Base-by-base conservation (phyloP, 2,888 invertebrate genomes). In the Tigriopus californicus region DNA sequence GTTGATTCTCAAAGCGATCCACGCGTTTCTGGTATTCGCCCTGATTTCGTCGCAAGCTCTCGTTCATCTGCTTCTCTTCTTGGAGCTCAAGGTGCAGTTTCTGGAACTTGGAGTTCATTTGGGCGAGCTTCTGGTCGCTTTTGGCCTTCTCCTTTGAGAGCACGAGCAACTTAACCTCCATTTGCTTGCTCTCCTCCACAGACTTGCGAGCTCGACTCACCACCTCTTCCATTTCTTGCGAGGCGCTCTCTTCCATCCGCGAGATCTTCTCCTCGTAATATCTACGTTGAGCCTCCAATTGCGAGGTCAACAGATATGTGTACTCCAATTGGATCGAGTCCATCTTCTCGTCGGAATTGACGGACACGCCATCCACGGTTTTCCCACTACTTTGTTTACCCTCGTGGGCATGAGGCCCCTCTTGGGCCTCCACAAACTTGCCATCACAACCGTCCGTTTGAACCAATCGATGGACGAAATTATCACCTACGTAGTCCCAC, bases 401-500 rank as follows among this genome's bases (percentile, higher is more conserved):
- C 44, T 42, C 25, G 12, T 61, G 25, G n/a, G 52, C 58, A 33
- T 60, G 40, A 10, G 47, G 53, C 20, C 46, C 12, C 8, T 52
- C 62, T n/a, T 51, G 41, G 10, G 56, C 49, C 15, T 63, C 60
- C 40, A 60, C 60, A 33, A 65, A 63, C 60, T 65, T 65, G 44
- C 65, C 65, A 61, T 65, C 65, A 12, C 62, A 20, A 5, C 52
- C 62, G 24, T 65, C 63, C 54, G 90, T 95, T 74, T 95, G 95
- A 22, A 98, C 80, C 44, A 99, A 75, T 13, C 98, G 80, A 74
- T 94, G 94, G 10, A 92, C 92, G 74, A 90, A 94, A 72, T 89
- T 91, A 72, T 94, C 92, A 65, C 95, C 95, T 57, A 94, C 94
- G 70, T 99, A 99, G 70, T 99, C 99, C 99, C 99, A 99, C 0